These are phyloP conservation scores for Oikopleura dioica DNA, from an alignment of 23 tunicate genomes.

Conservation along the genomic window DNA sequence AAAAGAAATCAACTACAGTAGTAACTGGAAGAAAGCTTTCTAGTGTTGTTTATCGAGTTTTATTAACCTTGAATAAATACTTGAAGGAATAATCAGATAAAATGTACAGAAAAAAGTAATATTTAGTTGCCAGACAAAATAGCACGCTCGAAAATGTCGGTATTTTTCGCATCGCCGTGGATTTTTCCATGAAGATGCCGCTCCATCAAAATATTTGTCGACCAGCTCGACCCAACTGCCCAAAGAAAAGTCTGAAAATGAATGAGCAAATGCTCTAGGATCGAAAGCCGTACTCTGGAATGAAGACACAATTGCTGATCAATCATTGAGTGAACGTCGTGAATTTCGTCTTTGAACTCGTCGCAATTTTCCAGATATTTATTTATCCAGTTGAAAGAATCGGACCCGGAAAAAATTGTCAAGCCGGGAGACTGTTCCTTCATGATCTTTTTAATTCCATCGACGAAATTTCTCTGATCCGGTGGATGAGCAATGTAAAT, in stretches of 20 bases:
- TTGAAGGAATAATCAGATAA: no score
- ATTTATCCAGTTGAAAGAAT: neutral
- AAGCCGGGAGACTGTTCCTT: neutral
- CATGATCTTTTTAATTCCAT: neutral
- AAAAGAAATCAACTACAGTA: no score
- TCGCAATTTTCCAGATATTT: neutral
- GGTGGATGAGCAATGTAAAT: conserved; percentile 10
- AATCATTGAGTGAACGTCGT: conserved; percentile 6
- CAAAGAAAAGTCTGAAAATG: conserved; percentile 1
- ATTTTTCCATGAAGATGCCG: conserved; percentile 9
- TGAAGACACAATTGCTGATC: conserved; percentile 8
- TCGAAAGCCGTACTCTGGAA: neutral
- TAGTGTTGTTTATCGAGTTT: no score
- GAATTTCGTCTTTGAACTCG: neutral
- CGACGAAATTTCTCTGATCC: conserved; percentile 3
- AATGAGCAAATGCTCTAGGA: no score
- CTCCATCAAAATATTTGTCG: neutral
- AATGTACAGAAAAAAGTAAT: neutral
- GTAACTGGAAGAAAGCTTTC: no score
- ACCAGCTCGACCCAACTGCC: conserved; percentile 12
- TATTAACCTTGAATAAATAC: no score
- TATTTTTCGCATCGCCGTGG: conserved; percentile 11
- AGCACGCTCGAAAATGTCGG: neutral
- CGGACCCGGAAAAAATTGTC: neutral
- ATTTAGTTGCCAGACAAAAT: neutral